Percentiles rank a stretch among this genome's conserved stretches.
These are phyloP conservation scores for Oncorhynchus mykiss DNA, from an alignment of 2,113 vertebrate genomes.

Conservation along the genomic window DNA sequence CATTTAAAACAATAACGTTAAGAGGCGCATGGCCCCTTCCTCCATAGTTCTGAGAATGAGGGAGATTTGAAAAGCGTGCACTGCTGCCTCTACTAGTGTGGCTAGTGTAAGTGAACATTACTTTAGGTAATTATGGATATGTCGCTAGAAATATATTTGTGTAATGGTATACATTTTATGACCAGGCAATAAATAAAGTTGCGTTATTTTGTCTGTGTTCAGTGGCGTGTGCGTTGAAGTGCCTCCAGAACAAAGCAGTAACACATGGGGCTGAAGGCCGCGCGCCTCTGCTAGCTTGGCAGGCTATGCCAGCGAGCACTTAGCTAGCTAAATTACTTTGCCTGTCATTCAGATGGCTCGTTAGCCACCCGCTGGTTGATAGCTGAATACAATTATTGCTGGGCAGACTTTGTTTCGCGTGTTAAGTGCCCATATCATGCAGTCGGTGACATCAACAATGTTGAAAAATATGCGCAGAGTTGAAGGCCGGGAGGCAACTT, in stretches of 20 bases:
- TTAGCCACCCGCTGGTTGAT: background rate
- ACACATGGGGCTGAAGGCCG: conserved; percentile 84
- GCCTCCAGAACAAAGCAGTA: conserved; percentile 83
- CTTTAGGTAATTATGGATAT: conserved; percentile 4
- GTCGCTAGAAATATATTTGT: background rate
- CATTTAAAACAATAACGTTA: conserved; percentile 45
- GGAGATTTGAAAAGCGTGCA: conserved; percentile 86
- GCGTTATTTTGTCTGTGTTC: background rate
- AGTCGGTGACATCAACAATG: background rate
- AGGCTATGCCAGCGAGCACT: background rate
- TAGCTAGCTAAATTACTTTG: conserved; percentile 3
- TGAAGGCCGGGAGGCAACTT: conserved; percentile 6
- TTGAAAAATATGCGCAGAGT: background rate
- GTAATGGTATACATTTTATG: background rate
- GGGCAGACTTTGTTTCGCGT: background rate
- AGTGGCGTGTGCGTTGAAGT: conserved; percentile 54
- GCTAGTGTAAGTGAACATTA: conserved; percentile 31
- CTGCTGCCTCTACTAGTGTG: conserved; percentile 29
- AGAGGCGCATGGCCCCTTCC: conserved; percentile 72
- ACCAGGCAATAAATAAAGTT: background rate
- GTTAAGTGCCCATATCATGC: background rate
- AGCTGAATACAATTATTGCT: background rate
- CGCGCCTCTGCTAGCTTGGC: conserved; percentile 50
- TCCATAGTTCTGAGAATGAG: conserved; percentile 75
- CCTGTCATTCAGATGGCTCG: background rate